phyloP scores from a whole-genome alignment of 1,140 invertebrate species.

The Spodoptera frugiperda region DNA sequence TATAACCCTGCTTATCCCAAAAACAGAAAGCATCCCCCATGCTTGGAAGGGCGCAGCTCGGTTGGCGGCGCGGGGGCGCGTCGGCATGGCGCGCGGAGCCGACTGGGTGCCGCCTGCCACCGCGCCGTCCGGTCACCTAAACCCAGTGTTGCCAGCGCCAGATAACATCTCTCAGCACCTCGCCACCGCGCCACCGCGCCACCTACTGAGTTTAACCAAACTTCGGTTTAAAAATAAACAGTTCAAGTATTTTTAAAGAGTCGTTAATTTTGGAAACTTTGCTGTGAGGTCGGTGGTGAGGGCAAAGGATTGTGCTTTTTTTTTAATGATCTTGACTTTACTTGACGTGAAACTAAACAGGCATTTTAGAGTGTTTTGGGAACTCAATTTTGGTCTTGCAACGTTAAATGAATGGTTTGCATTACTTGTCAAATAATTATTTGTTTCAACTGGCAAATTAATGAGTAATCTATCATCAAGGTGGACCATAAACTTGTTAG shows the following conservation, averaged over 20 bases:
- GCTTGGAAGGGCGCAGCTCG: not conserved
- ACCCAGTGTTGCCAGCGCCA: slow-evolving; percentile 23
- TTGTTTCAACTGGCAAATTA: no score
- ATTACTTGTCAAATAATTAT: no score
- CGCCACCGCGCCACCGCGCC: not conserved
- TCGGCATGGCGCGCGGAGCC: slow-evolving; percentile 38
- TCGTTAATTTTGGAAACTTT: not conserved
- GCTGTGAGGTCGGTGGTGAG: not conserved
- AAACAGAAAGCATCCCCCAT: not conserved
- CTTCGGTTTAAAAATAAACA: slow-evolving; percentile 3
- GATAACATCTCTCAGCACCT: slow-evolving; percentile 14
- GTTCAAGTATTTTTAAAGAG: not conserved
- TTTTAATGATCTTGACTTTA: no score
- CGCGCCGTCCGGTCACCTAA: slow-evolving; percentile 4
- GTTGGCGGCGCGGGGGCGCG: slow-evolving; percentile 34
- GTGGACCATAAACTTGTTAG: no score
- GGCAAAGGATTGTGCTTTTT: no score
- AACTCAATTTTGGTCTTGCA: no score
- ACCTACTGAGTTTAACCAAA: slow-evolving; percentile 1
- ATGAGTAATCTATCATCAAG: no score
- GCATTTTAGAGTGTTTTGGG: no score
- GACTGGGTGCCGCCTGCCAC: slow-evolving; percentile 35
- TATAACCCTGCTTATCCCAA: not conserved
- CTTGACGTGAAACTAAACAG: no score
- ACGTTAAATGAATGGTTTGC: no score